Base-by-base conservation (phyloP, 2,113 vertebrate genomes). In the Ochotona curzoniae region DNA sequence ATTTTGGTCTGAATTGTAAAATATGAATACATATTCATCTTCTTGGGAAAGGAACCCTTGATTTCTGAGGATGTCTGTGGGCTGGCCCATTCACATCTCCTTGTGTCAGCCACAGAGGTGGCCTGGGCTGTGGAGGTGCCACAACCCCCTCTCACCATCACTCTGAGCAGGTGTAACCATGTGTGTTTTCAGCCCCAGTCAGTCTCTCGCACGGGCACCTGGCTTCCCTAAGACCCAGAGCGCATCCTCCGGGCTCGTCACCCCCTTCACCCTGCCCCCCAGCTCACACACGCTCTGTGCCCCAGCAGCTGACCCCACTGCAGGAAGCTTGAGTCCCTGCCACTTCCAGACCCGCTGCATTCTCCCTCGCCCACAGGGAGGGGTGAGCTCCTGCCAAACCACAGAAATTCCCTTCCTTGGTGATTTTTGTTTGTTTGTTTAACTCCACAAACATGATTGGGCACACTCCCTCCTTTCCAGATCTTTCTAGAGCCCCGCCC, bases 21-120 rank as follows among this genome's bases (percentile, higher is more conserved):
- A 80, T 74, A 73, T 30, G 15, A 94, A 30, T n/a, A n/a, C 3
- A 17, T 28, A 47, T 74, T 92, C 76, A 75, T 67, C 84, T 93
- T 82, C 47, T 63, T 38, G 89, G 20, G 23, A n/a, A 86, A 78
- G 25, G 38, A 44, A 44, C 38, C 38, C 38, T 44, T 44, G 38
- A 44, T 44, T 44, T 44, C 38, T 44, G 38, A 44, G 38, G 38
- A 44, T 6, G 38, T 44, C 4, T 44, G 38, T 44, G 38, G 38
- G 38, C 38, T 44, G 38, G 38, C 38, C 38, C 38, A 44, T 44
- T 44, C 38, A 44, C 38, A 44, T 44, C 38, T 44, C 38, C 38
- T 44, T 44, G 38, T 44, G 38, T 44, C 38, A 44, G 38, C 38
- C 38, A 44, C 38, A 44, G 38, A 6, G 38, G 38, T 44, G 38